Evolutionary conservation across 2,888 invertebrate genomes (phyloP).

Genomic region (Stenodera caucasica): DNA sequence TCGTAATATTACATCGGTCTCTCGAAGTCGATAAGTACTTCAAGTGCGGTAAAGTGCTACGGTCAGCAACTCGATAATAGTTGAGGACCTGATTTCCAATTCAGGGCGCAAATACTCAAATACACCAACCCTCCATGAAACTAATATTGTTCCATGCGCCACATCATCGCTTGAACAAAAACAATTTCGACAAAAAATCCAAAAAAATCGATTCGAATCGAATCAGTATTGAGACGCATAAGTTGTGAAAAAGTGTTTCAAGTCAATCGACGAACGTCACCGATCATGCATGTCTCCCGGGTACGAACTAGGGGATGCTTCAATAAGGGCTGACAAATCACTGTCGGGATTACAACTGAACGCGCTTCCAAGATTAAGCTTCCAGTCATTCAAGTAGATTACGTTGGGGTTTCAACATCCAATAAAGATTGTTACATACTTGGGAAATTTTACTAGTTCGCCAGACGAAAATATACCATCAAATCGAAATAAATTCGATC

Average conservation of each 20-base stretch:
- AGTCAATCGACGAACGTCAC: slow-evolving; percentile 31
- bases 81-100: neutral
- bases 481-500: neutral
- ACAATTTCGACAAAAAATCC: too few species aligned
- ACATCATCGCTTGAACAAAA: too few species aligned
- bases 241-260: slow-evolving; percentile 14
- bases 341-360: slow-evolving; percentile 42
- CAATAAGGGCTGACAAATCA: slow-evolving; percentile 48
- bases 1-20: neutral
- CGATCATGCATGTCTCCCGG: slow-evolving; percentile 37
- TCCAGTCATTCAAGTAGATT: slow-evolving; percentile 43
- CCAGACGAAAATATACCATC: neutral
- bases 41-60: neutral
- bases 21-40: neutral
- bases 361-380: slow-evolving; percentile 45
- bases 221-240: too few species aligned
- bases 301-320: slow-evolving; percentile 38
- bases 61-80: slow-evolving; percentile 2
- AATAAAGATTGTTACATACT: slow-evolving; percentile 23
- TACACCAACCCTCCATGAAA: neutral
- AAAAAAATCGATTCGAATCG: too few species aligned
- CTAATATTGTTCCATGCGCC: too few species aligned
- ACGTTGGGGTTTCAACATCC: slow-evolving; percentile 39
- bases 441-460: slow-evolving; percentile 8
- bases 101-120: neutral